A percentile compares a stretch with the other conserved stretches of the same genome.
phyloP scores from a whole-genome alignment of 2,113 vertebrate genomes.

The Ceyx cyanopectus region DNA sequence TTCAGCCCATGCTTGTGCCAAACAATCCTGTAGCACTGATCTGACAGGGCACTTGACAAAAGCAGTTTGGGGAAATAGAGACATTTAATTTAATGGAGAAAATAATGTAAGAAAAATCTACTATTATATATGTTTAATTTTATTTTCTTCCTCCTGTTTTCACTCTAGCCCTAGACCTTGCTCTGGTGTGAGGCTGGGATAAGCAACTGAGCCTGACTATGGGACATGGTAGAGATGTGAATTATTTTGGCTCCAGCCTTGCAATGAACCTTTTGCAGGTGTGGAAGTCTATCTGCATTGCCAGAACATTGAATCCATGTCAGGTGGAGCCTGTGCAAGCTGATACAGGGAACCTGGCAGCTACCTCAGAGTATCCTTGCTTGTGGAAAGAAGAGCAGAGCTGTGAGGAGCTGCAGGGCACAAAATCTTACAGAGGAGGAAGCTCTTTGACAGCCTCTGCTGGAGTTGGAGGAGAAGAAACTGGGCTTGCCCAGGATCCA shows the following conservation, averaged over 20 bases:
- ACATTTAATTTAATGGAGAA: not conserved
- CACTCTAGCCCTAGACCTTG: not conserved
- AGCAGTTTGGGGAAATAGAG: not conserved
- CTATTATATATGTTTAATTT: not conserved
- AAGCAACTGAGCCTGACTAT: not conserved
- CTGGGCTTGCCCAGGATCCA: not conserved
- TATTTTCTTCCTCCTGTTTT: not conserved
- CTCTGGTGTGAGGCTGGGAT: not conserved
- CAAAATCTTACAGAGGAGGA: not conserved
- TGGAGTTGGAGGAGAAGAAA: not conserved
- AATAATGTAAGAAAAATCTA: not conserved
- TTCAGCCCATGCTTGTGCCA: not conserved
- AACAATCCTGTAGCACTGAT: not conserved
- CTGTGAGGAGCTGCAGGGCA: not conserved
- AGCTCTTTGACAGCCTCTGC: not conserved
- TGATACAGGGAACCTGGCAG: not conserved
- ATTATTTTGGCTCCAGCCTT: not conserved
- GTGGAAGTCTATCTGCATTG: not conserved
- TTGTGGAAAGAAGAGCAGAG: not conserved
- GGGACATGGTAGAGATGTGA: not conserved
- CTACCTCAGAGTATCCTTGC: not conserved
- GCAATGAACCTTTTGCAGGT: not conserved
- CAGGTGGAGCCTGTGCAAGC: not conserved
- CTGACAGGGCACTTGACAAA: constrained; percentile 7
- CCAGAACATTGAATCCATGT: not conserved